Percentiles rank a stretch among this genome's conserved stretches.
Evolutionary conservation across 1,140 invertebrate genomes (phyloP).

Genomic region (Dufourea novaeangliae): DNA sequence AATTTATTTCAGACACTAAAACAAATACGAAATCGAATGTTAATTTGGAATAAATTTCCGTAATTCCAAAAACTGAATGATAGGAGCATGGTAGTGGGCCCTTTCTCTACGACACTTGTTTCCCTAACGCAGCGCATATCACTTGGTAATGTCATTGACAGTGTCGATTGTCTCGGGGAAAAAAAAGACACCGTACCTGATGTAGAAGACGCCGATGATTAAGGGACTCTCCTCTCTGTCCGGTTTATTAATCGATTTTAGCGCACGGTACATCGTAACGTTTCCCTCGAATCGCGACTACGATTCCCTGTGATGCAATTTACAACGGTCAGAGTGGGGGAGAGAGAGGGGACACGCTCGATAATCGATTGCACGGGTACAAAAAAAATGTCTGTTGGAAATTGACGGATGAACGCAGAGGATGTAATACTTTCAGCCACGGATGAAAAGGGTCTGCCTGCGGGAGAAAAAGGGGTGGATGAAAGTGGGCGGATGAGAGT

Average conservation of each 20-base stretch:
- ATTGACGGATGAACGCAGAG: constrained; percentile 9
- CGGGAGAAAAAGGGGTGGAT: background rate
- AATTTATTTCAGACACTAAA: no score
- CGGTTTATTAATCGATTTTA: constrained; percentile 3
- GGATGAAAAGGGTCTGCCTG: no score
- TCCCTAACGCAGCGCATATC: constrained; percentile 15
- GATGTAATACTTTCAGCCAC: background rate
- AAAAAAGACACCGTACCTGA: background rate
- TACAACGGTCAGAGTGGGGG: background rate
- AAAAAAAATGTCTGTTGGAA: background rate
- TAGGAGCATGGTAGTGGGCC: no score
- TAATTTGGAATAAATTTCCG: no score
- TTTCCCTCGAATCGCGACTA: background rate
- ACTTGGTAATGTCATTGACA: constrained; percentile 3
- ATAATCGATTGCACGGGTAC: background rate
- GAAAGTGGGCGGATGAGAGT: background rate
- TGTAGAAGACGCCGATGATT: constrained; percentile 26
- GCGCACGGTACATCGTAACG: background rate
- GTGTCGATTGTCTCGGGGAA: constrained; percentile 8
- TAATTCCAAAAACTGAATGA: no score
- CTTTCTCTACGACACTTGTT: no score
- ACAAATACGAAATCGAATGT: no score
- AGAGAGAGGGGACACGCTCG: background rate
- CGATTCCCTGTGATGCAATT: background rate
- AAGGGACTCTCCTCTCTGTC: background rate